Evolutionary conservation across 2,797 vertebrate species (phyloP).

Genomic region (Helicolenus hilgendorfi): DNA sequence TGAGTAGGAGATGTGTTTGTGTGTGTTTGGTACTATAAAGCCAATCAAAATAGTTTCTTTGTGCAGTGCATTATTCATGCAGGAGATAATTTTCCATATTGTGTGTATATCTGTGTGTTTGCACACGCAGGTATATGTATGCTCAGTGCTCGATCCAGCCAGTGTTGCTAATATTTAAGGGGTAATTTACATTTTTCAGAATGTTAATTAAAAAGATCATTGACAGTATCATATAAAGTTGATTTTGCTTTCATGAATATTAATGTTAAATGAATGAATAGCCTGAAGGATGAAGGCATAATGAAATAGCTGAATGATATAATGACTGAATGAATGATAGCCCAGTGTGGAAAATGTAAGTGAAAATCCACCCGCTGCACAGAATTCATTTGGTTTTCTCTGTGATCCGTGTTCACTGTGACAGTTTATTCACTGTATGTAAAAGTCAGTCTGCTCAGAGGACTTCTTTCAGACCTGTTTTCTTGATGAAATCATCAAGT

Average conservation of each 20-base stretch:
- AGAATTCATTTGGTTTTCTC: slow-evolving; percentile 1
- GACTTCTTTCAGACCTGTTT: not conserved
- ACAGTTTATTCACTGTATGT: not conserved
- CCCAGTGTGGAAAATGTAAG: slow-evolving; percentile 20
- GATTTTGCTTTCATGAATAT: slow-evolving; percentile 63
- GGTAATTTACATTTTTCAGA: slow-evolving; percentile 44
- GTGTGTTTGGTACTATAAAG: not conserved
- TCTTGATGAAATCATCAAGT: not conserved
- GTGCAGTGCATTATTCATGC: not conserved
- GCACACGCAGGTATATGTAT: not conserved
- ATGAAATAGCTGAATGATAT: slow-evolving; percentile 48
- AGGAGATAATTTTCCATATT: not conserved
- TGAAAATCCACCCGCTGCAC: slow-evolving; percentile 3
- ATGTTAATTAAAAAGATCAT: slow-evolving; percentile 62
- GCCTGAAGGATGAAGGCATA: slow-evolving; percentile 52
- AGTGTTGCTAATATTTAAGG: slow-evolving; percentile 8
- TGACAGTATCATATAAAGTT: slow-evolving; percentile 42
- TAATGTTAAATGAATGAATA: slow-evolving; percentile 57
- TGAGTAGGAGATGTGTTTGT: slow-evolving; percentile 80
- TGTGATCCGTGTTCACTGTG: not conserved
- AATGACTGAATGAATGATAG: slow-evolving; percentile 57
- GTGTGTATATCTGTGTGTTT: not conserved
- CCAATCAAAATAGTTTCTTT: not conserved
- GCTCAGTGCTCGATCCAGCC: not conserved
- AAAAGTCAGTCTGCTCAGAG: not conserved